phyloP scores from a whole-genome alignment of 2,888 invertebrate species.

The Macropis europaea region DNA sequence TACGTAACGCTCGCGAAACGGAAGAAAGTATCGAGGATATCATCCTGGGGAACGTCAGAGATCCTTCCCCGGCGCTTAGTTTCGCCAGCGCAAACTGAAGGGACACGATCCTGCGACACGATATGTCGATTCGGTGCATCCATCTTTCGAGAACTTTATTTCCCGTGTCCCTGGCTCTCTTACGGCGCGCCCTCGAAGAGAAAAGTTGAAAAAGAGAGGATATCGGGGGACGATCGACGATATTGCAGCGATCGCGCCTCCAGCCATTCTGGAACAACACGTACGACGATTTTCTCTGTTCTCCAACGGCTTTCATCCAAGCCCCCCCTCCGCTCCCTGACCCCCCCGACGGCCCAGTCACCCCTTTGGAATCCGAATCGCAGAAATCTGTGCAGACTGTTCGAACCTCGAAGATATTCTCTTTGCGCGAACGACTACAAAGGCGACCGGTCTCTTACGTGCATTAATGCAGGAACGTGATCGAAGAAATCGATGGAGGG shows the following conservation, averaged over 20 bases:
- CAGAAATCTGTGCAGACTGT: slow-evolving; percentile 27
- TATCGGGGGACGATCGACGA: slow-evolving; percentile 34
- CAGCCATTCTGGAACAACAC: slow-evolving; percentile 48
- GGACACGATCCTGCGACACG: slow-evolving; percentile 1
- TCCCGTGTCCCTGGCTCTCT: slow-evolving; percentile 1
- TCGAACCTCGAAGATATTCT: slow-evolving; percentile 33
- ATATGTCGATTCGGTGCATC: slow-evolving; percentile 34
- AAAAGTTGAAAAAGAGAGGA: slow-evolving; percentile 34
- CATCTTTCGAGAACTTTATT: slow-evolving; percentile 34
- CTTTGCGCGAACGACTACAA: slow-evolving; percentile 32
- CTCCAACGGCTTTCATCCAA: neutral
- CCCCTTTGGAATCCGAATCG: slow-evolving; percentile 24
- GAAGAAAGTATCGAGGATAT: neutral
- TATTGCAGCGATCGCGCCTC: slow-evolving; percentile 48
- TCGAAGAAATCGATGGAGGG: slow-evolving; percentile 26
- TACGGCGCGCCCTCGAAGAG: neutral
- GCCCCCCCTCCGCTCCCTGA: neutral
- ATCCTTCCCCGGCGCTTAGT: no score
- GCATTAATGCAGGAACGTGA: slow-evolving; percentile 47
- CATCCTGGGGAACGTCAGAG: neutral
- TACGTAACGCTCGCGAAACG: no score
- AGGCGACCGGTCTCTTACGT: slow-evolving; percentile 16
- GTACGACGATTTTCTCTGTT: slow-evolving; percentile 28
- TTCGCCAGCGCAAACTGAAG: neutral
- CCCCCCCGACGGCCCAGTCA: neutral